Conservation (phyloP, 1,140 invertebrate genomes). For the Laupala kohalensis region DNA sequence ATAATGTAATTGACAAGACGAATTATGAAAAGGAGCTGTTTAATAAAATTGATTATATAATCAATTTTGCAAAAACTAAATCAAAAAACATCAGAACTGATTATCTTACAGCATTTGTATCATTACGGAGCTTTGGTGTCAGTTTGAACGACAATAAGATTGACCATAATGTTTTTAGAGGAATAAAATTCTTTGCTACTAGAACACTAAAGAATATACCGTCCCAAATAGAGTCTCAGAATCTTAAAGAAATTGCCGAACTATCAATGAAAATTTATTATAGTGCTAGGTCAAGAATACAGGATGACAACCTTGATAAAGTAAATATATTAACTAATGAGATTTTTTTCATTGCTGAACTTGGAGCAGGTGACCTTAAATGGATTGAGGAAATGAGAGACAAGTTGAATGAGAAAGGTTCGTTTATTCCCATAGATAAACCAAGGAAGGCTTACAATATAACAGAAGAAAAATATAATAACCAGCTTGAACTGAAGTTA, state of each 20-base stretch:
- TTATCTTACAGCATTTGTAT: not conserved
- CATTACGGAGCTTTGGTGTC: not conserved
- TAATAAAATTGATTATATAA: not conserved
- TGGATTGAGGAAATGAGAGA: too few species aligned
- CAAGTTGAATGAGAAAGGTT: not conserved
- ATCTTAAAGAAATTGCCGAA: not conserved
- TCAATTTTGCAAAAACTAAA: not conserved
- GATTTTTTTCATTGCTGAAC: too few species aligned
- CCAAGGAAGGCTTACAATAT: too few species aligned
- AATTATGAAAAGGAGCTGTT: not conserved
- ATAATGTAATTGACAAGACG: not conserved
- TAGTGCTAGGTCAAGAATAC: slow-evolving; percentile 1
- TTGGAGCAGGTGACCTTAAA: too few species aligned
- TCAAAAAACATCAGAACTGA: not conserved
- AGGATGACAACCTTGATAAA: not conserved
- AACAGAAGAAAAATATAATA: too few species aligned
- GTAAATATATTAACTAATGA: not conserved
- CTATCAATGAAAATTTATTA: not conserved
- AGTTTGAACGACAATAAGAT: not conserved
- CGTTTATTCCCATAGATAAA: too few species aligned
- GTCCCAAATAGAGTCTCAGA: not conserved
- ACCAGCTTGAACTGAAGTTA: too few species aligned
- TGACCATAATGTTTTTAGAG: not conserved
- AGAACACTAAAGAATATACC: not conserved
- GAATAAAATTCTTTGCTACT: not conserved